Conservation (phyloP, 2,113 vertebrate genomes). For the Prietella phreatophila region DNA sequence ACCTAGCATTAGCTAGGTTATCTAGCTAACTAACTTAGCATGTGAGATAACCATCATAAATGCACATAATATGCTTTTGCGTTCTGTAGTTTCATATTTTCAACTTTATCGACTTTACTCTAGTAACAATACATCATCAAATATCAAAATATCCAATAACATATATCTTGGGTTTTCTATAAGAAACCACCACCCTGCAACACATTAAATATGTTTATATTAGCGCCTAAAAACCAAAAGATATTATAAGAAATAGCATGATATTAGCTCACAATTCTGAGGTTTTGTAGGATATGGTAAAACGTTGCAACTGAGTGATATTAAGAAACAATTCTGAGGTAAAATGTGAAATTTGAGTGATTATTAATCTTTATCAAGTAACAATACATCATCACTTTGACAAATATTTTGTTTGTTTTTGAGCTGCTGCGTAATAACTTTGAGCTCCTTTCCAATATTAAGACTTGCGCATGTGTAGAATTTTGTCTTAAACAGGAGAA, state of each 20-base stretch:
- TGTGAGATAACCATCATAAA: not conserved
- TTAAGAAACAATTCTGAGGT: no score
- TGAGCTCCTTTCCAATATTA: not conserved
- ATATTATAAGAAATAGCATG: no score
- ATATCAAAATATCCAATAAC: no score
- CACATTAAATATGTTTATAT: no score
- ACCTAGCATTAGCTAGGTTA: not conserved
- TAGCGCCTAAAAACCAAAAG: no score
- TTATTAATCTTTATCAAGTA: not conserved
- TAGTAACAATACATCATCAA: not conserved
- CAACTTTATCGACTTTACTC: not conserved
- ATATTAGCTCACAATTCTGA: no score
- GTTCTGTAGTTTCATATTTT: not conserved
- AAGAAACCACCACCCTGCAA: no score
- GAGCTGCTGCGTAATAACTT: not conserved
- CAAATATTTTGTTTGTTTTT: not conserved
- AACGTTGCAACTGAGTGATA: no score
- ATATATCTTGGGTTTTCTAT: no score
- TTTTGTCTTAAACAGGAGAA: not conserved
- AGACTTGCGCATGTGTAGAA: not conserved
- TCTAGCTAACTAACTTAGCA: not conserved
- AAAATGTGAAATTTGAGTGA: no score
- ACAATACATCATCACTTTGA: not conserved
- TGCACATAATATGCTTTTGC: not conserved
- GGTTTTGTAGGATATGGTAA: no score